Conservation (phyloP, 1,140 invertebrate genomes). For the Gyrodactylus salaris region DNA sequence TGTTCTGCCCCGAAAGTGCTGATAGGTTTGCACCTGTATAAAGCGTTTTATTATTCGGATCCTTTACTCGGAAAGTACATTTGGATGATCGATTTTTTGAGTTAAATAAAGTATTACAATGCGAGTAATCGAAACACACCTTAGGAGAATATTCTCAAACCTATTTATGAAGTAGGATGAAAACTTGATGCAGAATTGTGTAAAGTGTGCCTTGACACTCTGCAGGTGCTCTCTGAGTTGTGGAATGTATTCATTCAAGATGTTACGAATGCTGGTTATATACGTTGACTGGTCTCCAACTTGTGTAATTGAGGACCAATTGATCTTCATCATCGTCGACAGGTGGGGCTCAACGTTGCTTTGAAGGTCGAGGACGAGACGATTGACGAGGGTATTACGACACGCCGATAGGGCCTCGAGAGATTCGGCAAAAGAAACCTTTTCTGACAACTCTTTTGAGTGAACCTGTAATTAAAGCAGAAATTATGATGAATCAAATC, state of each 20-base stretch:
- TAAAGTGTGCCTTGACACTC: constrained; percentile 80
- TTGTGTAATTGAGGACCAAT: constrained; percentile 55
- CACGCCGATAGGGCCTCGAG: background rate
- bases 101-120: no score
- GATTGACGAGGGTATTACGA: background rate
- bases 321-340: constrained; percentile 57
- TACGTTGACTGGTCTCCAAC: constrained; percentile 88
- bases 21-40: constrained; percentile 72
- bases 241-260: constrained; percentile 55
- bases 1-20: constrained; percentile 62
- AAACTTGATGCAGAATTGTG: constrained; percentile 80
- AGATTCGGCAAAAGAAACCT: background rate
- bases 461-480: no score
- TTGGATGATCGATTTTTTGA: no score
- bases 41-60: no score
- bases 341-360: constrained; percentile 60
- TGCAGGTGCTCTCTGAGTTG: constrained; percentile 57
- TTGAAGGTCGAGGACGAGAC: constrained; percentile 36
- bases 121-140: no score
- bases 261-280: constrained; percentile 49
- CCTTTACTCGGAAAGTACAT: no score
- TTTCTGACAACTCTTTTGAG: background rate
- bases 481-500: no score
- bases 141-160: constrained; percentile 33
- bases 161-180: constrained; percentile 67